Base-by-base conservation (phyloP, 2,113 vertebrate genomes). In the Coreoperca whiteheadi region DNA sequence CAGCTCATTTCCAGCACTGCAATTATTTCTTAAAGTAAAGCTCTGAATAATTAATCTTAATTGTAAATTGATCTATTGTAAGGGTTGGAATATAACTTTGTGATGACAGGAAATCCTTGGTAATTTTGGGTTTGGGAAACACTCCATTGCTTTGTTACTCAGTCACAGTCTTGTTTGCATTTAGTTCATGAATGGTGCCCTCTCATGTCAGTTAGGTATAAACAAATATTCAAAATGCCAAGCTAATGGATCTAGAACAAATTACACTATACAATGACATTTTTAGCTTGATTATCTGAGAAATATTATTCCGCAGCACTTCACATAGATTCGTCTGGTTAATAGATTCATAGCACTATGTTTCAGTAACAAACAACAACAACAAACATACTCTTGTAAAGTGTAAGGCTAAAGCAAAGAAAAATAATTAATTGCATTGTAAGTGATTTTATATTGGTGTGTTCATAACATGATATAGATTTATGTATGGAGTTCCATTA, bases 11-110 rank as follows among this genome's bases (percentile, higher is more conserved):
- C 50, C 82, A 85, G 70, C 56, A 30, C 41, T 11, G 75, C 86
- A 85, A 81, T 91, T 84, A 87, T 87, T 90, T 61, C 73, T 74
- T 78, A 81, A 82, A 77, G 54, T 32, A 75, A 66, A 85, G 67
- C 67, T 86, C 69, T 80, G 77, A 85, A 93, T 88, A 79, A 89
- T 88, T 84, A 56, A 88, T 82, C 71, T 85, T 82, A 79, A 90
- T 86, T 89, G 73, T 54, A 53, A 86, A 90, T 81, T 75, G 81
- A 88, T 87, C 66, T 72, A 56, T 75, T 57, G 50, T 75, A 81
- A 77, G 48, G 28, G 51, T 48, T 79, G 63, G 59, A 83, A 74
- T 74, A 66, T 59, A 78, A 63, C 61, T 51, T 12, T 1, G 66
- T 25, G 57, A 75, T 32, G 50, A 50, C 88, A 86, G 82, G 51